Conservation (phyloP, 2,113 vertebrate genomes). For the Lipophrys pholis region DNA sequence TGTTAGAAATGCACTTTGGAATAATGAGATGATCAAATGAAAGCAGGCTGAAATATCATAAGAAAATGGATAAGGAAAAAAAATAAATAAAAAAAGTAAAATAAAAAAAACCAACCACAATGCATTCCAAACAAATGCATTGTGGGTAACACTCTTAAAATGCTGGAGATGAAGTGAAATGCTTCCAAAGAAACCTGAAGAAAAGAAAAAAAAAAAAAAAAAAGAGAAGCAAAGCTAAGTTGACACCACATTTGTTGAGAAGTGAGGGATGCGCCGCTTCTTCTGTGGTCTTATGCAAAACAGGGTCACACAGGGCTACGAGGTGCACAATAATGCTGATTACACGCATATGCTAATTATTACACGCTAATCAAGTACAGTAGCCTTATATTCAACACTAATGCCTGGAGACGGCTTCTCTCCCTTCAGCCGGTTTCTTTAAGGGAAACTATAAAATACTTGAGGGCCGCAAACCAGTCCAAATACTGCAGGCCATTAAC, state of each 20-base stretch:
- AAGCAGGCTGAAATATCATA: conserved; percentile 42
- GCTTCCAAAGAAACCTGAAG: conserved; percentile 65
- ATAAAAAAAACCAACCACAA: conserved; percentile 11
- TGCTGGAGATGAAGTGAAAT: conserved; percentile 62
- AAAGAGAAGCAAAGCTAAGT: conserved; percentile 77
- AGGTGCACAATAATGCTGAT: conserved; percentile 88
- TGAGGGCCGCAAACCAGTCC: conserved; percentile 50
- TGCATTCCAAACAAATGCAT: conserved; percentile 41
- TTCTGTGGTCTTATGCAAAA: conserved; percentile 85
- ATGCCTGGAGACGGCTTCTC: conserved; percentile 75
- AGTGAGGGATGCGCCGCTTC: conserved; percentile 81
- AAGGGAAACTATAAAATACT: conserved; percentile 80
- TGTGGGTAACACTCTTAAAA: conserved; percentile 46
- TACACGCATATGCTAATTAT: conserved; percentile 90
- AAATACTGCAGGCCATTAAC: conserved; percentile 62
- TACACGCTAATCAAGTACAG: conserved; percentile 88
- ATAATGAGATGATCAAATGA: conserved; percentile 39
- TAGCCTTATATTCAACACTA: conserved; percentile 82
- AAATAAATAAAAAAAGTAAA: conserved; percentile 30
- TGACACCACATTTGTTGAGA: conserved; percentile 77
- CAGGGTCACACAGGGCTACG: conserved; percentile 83
- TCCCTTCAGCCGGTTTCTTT: conserved; percentile 62
- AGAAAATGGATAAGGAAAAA: conserved; percentile 29
- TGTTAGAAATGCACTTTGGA: conserved; percentile 40
- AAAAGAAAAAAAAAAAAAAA: conserved; percentile 51